Conservation (phyloP, 2,797 vertebrate species). For the Ceryle rudis region DNA sequence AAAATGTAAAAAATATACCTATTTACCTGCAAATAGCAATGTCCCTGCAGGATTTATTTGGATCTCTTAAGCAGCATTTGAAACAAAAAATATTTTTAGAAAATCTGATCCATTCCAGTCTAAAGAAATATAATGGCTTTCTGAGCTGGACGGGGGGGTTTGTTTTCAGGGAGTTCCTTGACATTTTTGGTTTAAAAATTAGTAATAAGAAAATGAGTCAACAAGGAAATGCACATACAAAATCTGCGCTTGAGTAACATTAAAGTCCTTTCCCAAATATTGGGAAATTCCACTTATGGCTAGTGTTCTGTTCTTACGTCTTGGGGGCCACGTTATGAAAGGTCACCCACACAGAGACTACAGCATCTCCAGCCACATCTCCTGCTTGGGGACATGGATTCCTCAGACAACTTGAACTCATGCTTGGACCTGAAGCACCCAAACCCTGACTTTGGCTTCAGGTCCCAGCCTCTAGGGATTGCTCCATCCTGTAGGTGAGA, state of each 20-base stretch:
- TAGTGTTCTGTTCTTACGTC: neutral
- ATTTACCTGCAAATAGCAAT: neutral
- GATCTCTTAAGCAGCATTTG: neutral
- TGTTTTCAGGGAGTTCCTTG: neutral
- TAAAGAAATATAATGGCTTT: slow-evolving; percentile 3
- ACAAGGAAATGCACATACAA: slow-evolving; percentile 71
- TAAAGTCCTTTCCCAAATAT: slow-evolving; percentile 62
- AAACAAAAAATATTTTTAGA: slow-evolving; percentile 21
- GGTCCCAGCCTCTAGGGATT: neutral
- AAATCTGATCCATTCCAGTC: neutral
- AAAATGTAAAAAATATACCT: slow-evolving; percentile 49
- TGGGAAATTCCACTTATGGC: slow-evolving; percentile 32
- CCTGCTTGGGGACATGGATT: neutral
- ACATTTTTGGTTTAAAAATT: slow-evolving; percentile 16
- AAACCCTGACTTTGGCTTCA: neutral
- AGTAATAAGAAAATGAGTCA: slow-evolving; percentile 25
- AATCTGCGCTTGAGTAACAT: slow-evolving; percentile 38
- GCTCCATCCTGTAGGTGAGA: neutral
- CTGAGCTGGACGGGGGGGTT: neutral
- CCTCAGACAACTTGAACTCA: neutral
- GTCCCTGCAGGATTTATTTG: neutral
- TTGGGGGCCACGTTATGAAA: neutral
- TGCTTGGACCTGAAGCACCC: neutral
- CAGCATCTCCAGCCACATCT: neutral
- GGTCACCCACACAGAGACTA: neutral